Conservation (phyloP, 2,888 invertebrate species). For the Onthophagus sagittarius region DNA sequence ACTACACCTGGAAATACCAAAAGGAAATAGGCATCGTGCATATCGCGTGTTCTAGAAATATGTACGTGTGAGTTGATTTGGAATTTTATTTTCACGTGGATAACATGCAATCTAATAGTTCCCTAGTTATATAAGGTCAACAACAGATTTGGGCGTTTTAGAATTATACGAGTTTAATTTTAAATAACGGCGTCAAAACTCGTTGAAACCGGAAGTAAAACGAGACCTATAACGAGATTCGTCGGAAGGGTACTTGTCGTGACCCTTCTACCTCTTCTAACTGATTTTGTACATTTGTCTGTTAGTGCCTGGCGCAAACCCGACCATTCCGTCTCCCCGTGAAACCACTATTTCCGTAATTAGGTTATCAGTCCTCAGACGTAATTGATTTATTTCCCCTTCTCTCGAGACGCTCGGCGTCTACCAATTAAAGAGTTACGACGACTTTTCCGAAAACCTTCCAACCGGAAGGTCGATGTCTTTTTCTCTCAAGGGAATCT, state of each 20-base stretch:
- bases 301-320: constrained; percentile 22
- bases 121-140: no score
- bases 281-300: constrained; percentile 31
- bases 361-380: constrained; percentile 41
- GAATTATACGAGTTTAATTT: background rate
- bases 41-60: background rate
- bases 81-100: background rate
- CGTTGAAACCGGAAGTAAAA: background rate
- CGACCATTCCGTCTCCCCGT: constrained; percentile 20
- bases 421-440: constrained; percentile 32
- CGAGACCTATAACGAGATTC: constrained; percentile 26
- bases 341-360: constrained; percentile 29
- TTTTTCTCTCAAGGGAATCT: background rate
- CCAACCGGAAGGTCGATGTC: background rate
- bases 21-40: background rate
- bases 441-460: constrained; percentile 1
- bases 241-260: constrained; percentile 5
- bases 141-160: no score
- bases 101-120: background rate
- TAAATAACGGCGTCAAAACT: background rate
- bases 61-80: background rate
- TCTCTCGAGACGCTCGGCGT: constrained; percentile 11
- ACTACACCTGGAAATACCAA: background rate
- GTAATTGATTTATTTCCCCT: constrained; percentile 42
- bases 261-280: constrained; percentile 18